Percentiles rank a stretch among this genome's conserved stretches.
These are phyloP conservation scores for Belonocnema kinseyi DNA, from an alignment of 1,140 invertebrate species.

Conservation along the genomic window DNA sequence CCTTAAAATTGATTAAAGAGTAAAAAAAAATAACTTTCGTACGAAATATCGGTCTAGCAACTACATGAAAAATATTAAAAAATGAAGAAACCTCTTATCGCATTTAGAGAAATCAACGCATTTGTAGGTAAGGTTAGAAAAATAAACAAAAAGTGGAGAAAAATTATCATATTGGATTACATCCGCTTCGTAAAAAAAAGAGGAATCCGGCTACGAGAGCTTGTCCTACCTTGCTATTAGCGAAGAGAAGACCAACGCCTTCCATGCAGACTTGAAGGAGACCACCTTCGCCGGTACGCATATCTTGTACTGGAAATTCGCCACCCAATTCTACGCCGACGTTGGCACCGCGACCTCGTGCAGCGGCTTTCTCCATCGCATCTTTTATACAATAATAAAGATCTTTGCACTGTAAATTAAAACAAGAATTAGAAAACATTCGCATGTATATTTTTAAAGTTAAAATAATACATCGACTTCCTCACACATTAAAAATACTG, in stretches of 20 bases:
- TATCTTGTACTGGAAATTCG: slow-evolving; percentile 98
- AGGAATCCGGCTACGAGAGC: background rate
- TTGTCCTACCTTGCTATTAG: slow-evolving; percentile 95
- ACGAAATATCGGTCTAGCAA: slow-evolving; percentile 7
- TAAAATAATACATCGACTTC: too few species aligned
- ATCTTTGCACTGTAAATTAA: slow-evolving; percentile 90
- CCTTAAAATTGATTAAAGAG: background rate
- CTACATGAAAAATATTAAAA: background rate
- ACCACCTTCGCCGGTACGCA: slow-evolving; percentile 96
- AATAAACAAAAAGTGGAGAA: slow-evolving; percentile 36
- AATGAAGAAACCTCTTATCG: background rate
- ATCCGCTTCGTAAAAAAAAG: background rate
- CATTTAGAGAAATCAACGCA: slow-evolving; percentile 8
- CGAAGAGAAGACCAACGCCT: slow-evolving; percentile 98
- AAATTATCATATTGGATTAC: slow-evolving; percentile 19
- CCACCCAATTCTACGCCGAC: slow-evolving; percentile 92
- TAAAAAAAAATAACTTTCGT: background rate
- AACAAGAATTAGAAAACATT: background rate
- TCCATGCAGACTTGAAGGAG: slow-evolving; percentile 99
- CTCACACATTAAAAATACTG: too few species aligned
- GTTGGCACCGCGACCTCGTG: slow-evolving; percentile 84
- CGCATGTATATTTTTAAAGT: too few species aligned
- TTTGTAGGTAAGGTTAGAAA: slow-evolving; percentile 9
- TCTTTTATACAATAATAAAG: slow-evolving; percentile 99
- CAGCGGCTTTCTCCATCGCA: slow-evolving; percentile 97